Evolutionary conservation across 2,888 invertebrate genomes (phyloP).

Genomic region (Napeogenes sylphis): DNA sequence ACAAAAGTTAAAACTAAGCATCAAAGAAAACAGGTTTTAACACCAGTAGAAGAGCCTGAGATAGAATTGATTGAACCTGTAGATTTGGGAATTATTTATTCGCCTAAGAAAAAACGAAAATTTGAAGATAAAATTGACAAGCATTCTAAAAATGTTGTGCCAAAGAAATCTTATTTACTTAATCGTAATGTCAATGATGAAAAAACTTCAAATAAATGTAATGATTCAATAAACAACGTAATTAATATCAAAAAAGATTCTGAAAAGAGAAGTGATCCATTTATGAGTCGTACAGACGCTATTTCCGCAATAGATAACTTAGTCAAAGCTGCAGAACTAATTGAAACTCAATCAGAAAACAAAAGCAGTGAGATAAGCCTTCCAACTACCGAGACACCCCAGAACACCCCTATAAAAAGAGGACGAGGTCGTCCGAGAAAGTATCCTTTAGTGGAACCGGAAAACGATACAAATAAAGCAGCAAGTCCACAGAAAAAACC

Average conservation of each 20-base stretch:
- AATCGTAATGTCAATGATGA: slow-evolving; percentile 47
- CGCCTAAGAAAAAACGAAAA: slow-evolving; percentile 65
- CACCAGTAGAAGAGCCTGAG: slow-evolving; percentile 67
- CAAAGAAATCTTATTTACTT: slow-evolving; percentile 66
- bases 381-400: slow-evolving; percentile 40
- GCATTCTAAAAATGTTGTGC: slow-evolving; percentile 50
- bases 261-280: slow-evolving; percentile 39
- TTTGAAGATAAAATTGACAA: slow-evolving; percentile 59
- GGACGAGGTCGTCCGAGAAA: slow-evolving; percentile 70
- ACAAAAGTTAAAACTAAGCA: slow-evolving; percentile 61
- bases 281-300: slow-evolving; percentile 44
- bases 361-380: slow-evolving; percentile 33
- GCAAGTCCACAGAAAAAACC: slow-evolving; percentile 63
- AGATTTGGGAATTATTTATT: slow-evolving; percentile 55
- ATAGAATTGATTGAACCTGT: slow-evolving; percentile 67
- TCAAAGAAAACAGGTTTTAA: slow-evolving; percentile 72
- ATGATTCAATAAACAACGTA: slow-evolving; percentile 38
- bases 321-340: slow-evolving; percentile 68
- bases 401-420: slow-evolving; percentile 59
- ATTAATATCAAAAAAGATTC: slow-evolving; percentile 41
- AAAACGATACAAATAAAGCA: slow-evolving; percentile 40
- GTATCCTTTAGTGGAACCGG: slow-evolving; percentile 58
- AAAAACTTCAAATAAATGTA: slow-evolving; percentile 32
- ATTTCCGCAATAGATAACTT: slow-evolving; percentile 68
- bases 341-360: slow-evolving; percentile 62